phyloP scores from a whole-genome alignment of 2,888 invertebrate genomes.

The Seira sanloemensis region DNA sequence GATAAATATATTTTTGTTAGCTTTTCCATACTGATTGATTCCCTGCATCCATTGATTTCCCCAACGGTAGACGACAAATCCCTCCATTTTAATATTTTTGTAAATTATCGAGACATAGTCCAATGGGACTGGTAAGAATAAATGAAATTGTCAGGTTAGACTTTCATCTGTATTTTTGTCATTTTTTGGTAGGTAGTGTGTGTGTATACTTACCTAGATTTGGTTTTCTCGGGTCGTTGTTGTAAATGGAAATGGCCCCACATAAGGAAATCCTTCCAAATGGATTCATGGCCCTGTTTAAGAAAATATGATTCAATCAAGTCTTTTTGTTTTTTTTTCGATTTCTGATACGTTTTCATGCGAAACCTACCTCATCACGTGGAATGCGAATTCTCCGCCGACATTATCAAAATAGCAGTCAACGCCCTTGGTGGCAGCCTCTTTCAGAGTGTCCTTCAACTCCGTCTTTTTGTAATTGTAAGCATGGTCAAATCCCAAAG shows the following conservation, averaged over 20 bases:
- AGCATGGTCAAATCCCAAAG: constrained; percentile 82
- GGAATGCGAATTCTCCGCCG: constrained; percentile 79
- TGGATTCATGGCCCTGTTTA: constrained; percentile 79
- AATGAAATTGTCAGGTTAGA: not conserved
- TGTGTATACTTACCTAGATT: constrained; percentile 39
- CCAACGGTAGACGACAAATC: constrained; percentile 80
- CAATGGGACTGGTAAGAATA: constrained; percentile 74
- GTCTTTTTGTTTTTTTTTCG: too few relatives aligned
- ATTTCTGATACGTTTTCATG: too few relatives aligned
- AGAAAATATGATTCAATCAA: too few relatives aligned
- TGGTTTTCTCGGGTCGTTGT: constrained; percentile 75
- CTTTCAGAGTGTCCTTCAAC: constrained; percentile 78
- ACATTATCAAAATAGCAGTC: constrained; percentile 89
- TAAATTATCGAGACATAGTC: constrained; percentile 79
- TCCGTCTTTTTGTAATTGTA: constrained; percentile 84
- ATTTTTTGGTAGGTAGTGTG: not conserved
- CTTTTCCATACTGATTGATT: constrained; percentile 74
- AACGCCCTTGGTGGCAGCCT: constrained; percentile 82
- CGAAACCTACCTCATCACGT: too few relatives aligned
- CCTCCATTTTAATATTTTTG: constrained; percentile 81
- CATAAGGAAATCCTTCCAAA: constrained; percentile 82
- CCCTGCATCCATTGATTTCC: constrained; percentile 81
- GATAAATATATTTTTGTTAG: too few relatives aligned
- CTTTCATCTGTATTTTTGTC: not conserved
- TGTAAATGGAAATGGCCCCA: constrained; percentile 82